These are phyloP conservation scores for Eudorcas thomsonii DNA, from an alignment of 2,113 vertebrate species.

Conservation along the genomic window DNA sequence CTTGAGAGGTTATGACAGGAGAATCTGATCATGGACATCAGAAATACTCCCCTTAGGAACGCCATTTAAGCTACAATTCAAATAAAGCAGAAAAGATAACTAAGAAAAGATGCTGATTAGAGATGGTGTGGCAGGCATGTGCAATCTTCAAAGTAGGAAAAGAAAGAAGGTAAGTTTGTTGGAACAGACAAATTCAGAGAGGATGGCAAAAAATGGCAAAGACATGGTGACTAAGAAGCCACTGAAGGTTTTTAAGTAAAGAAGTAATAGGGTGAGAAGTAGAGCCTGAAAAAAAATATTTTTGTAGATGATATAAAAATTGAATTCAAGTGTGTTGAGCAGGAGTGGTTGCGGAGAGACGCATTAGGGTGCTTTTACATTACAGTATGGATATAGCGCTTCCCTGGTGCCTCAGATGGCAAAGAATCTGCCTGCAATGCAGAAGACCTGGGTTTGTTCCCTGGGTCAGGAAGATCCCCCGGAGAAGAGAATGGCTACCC, in stretches of 20 bases:
- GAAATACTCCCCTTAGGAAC: background rate
- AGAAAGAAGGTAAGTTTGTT: background rate
- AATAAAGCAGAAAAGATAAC: background rate
- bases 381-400: background rate
- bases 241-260: background rate
- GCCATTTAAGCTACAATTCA: background rate
- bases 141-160: background rate
- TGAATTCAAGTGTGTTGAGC: background rate
- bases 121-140: background rate
- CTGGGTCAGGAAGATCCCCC: background rate
- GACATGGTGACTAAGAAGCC: background rate
- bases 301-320: background rate
- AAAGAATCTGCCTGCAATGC: background rate
- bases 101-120: background rate
- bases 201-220: background rate
- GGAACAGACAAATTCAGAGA: background rate
- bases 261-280: background rate
- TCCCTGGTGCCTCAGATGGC: background rate
- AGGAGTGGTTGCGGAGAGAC: background rate
- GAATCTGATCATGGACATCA: background rate
- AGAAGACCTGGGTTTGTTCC: background rate
- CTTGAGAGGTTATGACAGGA: background rate
- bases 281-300: background rate
- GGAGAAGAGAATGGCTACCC: background rate
- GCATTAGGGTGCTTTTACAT: background rate